These are phyloP conservation scores for Pogona vitticeps DNA, from an alignment of 2,113 vertebrate genomes.

Conservation along the genomic window DNA sequence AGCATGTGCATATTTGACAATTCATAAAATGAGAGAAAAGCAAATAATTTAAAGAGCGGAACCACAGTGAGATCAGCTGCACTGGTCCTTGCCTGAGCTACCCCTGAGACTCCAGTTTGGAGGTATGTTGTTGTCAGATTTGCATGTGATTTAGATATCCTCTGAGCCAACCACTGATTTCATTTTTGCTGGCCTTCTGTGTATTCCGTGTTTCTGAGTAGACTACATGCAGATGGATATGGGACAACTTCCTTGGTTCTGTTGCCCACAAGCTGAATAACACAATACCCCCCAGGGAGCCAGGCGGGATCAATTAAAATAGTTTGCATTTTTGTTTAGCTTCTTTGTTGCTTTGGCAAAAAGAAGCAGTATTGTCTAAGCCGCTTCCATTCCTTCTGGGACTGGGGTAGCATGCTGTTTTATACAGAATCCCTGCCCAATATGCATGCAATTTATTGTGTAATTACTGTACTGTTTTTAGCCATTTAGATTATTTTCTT, in stretches of 20 bases:
- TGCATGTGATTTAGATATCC: background rate
- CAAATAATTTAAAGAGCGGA: background rate
- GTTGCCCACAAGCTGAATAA: conserved; percentile 38
- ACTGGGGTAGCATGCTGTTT: conserved; percentile 13
- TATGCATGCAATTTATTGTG: conserved; percentile 7
- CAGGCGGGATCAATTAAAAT: conserved; percentile 30
- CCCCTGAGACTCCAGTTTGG: background rate
- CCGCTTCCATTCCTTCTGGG: conserved; percentile 24
- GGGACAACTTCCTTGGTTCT: conserved; percentile 33
- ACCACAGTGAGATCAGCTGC: background rate
- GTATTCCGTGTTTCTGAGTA: conserved; percentile 6
- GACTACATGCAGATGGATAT: conserved; percentile 4
- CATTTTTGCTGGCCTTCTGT: background rate
- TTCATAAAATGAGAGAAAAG: background rate
- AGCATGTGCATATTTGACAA: background rate
- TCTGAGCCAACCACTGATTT: conserved; percentile 24
- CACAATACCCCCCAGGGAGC: conserved; percentile 8
- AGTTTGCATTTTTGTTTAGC: conserved; percentile 24
- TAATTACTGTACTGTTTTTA: background rate
- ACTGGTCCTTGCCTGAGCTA: background rate
- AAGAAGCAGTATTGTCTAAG: conserved; percentile 10
- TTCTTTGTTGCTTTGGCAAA: conserved; percentile 39
- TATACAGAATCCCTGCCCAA: background rate
- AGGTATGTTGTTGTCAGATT: background rate
- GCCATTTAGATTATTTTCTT: background rate